Conservation (phyloP, 2,888 invertebrate genomes). For the Eremobia ochroleuca region DNA sequence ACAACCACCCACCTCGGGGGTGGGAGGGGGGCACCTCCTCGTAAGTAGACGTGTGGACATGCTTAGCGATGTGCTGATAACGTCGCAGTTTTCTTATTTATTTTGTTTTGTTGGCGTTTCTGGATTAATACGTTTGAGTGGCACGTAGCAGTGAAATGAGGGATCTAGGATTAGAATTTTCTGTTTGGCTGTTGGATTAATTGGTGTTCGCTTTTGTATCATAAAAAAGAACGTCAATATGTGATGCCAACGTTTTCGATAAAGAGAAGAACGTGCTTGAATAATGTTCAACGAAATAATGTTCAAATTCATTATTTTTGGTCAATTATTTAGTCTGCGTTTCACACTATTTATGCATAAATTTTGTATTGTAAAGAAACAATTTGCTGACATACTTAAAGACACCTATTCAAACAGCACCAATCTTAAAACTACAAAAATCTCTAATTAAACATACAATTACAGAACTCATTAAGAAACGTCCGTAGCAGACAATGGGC, state of each 20-base stretch:
- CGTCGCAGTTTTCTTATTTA: conserved; percentile 78
- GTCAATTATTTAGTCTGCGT: background rate
- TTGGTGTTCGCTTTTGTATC: conserved; percentile 10
- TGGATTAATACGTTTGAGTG: conserved; percentile 60
- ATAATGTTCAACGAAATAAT: background rate
- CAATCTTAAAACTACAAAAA: conserved; percentile 46
- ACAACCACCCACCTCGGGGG: conserved; percentile 35
- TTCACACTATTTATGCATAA: background rate
- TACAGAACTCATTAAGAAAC: conserved; percentile 64
- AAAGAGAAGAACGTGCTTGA: background rate
- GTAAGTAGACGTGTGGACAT: conserved; percentile 84
- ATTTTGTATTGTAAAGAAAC: background rate
- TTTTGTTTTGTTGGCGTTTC: conserved; percentile 65
- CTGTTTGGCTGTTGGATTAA: conserved; percentile 5
- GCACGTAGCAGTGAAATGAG: conserved; percentile 47
- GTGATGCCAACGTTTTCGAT: background rate
- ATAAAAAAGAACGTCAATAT: background rate
- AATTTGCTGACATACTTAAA: conserved; percentile 6
- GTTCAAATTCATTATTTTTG: background rate
- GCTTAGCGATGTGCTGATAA: conserved; percentile 88
- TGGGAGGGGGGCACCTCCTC: conserved; percentile 63
- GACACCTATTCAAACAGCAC: conserved; percentile 6
- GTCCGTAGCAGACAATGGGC: conserved; percentile 63
- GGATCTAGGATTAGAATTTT: conserved; percentile 41
- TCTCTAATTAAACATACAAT: conserved; percentile 52